Evolutionary conservation across 2,113 vertebrate species (phyloP), one percentile per base, ranked within the genome.

Genomic region (Tragelaphus scriptus): DNA sequence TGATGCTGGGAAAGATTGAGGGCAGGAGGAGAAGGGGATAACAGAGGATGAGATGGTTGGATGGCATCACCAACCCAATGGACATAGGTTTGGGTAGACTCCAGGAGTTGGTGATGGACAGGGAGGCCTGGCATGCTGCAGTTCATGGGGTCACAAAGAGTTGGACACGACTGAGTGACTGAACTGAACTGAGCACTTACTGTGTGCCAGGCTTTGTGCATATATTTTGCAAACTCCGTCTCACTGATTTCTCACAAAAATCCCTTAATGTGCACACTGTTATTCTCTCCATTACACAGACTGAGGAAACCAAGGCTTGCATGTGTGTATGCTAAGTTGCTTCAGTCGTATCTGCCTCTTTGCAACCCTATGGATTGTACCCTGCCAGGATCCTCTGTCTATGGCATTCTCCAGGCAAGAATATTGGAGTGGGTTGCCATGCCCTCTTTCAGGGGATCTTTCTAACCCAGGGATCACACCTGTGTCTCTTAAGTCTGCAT

Each of bases 101-200:
- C 16, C 0, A 0, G 16, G 1, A 68, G 32, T n/a, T 68, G 16
- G 32, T 36, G 65, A 68, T 68, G 9, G 65, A 68, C 32, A 36
- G 32, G 17, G 32, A 68, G 17, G 65, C 65, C 17, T 36, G 32
- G 65, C 0, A 4, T 68, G n/a, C 65, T 68, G n/a, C 65, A 21
- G 9, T 36, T 10, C n/a, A 36, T 21, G 65, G 65, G n/a, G n/a
- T 36, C n/a, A 21, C n/a, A 68, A 68, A 68, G 65, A 68, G 4
- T 1, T 5, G n/a, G 65, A 68, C 65, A 68, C 1, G 0, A 68
- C 32, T 21, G 65, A 68, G 32, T 0, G 1, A 36, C 65, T 21
- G 32, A 68, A 65, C 63, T n/a, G 63, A 68, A 68, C 65, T n/a
- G 63, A 51, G 7, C 19, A 58, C 40, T 95, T 59, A 25, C 10